Evolutionary conservation across 2,113 vertebrate species (phyloP).

Genomic region (Thunnus maccoyii): DNA sequence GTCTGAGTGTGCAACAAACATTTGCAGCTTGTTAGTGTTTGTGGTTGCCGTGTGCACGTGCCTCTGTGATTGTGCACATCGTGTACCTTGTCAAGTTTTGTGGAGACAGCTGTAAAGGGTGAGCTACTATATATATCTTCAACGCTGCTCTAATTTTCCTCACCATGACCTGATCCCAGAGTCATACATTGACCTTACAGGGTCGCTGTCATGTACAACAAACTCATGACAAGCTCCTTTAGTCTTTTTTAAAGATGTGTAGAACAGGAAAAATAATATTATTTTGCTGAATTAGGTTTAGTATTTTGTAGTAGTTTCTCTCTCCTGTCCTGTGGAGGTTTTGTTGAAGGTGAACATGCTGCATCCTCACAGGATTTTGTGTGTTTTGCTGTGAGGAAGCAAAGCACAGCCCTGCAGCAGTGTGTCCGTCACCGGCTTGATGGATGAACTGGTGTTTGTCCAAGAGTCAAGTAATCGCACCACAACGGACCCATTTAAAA

Average conservation of each 20-base stretch:
- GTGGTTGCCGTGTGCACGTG: neutral
- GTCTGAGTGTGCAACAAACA: conserved; percentile 15
- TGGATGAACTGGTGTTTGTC: conserved; percentile 76
- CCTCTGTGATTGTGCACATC: conserved; percentile 20
- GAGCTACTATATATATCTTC: conserved; percentile 58
- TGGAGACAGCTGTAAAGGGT: conserved; percentile 53
- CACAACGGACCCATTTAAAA: conserved; percentile 81
- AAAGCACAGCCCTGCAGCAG: neutral
- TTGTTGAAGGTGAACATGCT: conserved; percentile 29
- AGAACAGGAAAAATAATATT: conserved; percentile 5
- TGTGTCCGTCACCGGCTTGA: conserved; percentile 56
- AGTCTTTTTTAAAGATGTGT: conserved; percentile 7
- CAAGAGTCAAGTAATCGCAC: conserved; percentile 82
- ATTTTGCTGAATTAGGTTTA: neutral
- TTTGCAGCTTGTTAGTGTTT: conserved; percentile 21
- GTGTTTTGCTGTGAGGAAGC: conserved; percentile 8
- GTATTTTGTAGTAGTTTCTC: neutral
- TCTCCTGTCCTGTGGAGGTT: neutral
- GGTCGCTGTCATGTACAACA: conserved; percentile 11
- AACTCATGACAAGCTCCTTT: conserved; percentile 26
- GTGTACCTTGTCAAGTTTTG: conserved; percentile 33
- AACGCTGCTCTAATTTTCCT: conserved; percentile 34
- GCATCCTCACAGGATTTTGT: neutral
- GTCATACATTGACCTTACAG: conserved; percentile 37
- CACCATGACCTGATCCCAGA: conserved; percentile 40